A percentile compares a stretch with the other conserved stretches of the same genome.
phyloP scores from a whole-genome alignment of 2,797 vertebrate genomes.

The Oreochromis grahami region DNA sequence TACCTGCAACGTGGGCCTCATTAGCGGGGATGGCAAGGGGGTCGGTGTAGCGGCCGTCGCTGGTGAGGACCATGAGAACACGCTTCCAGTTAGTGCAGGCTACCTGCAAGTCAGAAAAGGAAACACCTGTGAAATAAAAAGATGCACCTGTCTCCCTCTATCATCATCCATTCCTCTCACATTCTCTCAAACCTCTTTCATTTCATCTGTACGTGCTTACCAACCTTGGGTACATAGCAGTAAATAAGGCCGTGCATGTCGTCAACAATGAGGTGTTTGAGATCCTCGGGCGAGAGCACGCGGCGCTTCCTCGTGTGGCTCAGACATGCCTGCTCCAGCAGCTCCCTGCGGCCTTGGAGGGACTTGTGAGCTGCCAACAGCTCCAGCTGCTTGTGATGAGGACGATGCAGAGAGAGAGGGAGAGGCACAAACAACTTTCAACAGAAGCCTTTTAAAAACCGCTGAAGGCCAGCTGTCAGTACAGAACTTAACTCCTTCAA shows the following conservation, averaged over 20 bases:
- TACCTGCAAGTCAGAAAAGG: constrained; percentile 53
- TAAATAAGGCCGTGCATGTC: constrained; percentile 91
- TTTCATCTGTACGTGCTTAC: not conserved
- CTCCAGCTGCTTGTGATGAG: constrained; percentile 54
- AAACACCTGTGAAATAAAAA: not conserved
- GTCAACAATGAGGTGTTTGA: constrained; percentile 94
- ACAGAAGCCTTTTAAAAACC: not conserved
- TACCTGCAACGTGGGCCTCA: constrained; percentile 85
- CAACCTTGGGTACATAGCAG: constrained; percentile 94
- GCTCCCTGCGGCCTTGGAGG: constrained; percentile 82
- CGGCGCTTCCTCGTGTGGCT: constrained; percentile 83
- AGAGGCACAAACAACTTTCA: not conserved
- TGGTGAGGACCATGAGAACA: constrained; percentile 89
- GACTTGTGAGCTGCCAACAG: constrained; percentile 70
- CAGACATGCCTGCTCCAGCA: constrained; percentile 81
- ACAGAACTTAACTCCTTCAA: not conserved
- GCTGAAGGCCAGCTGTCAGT: not conserved
- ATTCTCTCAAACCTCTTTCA: not conserved
- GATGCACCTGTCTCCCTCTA: not conserved
- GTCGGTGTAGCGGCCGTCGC: constrained; percentile 79
- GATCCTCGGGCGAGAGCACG: constrained; percentile 84
- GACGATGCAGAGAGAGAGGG: not conserved
- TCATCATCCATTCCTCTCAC: not conserved
- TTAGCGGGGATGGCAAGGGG: constrained; percentile 88
- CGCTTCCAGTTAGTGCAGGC: constrained; percentile 99